phyloP scores from a whole-genome alignment of 2,113 vertebrate genomes.

The Columbina picui region DNA sequence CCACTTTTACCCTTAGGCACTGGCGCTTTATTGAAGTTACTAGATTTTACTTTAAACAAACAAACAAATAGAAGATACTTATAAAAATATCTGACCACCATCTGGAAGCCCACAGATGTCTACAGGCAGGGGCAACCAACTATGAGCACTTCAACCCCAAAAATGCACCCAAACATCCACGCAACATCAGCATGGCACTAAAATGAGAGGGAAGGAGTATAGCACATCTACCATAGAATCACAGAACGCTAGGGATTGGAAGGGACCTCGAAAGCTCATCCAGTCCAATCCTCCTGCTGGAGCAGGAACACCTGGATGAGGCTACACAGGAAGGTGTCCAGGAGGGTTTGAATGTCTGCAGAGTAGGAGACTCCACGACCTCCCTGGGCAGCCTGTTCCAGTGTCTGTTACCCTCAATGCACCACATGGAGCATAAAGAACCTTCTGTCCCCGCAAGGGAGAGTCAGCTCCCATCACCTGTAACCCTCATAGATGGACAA shows the following conservation, averaged over 20 bases:
- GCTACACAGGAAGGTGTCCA: too few species aligned
- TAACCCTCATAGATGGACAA: not conserved
- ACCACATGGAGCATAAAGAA: fast-evolving
- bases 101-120: not conserved
- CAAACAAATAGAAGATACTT: not conserved
- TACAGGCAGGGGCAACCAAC: not conserved
- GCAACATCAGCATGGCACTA: fast-evolving
- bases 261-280: too few species aligned
- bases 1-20: not conserved
- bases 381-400: too few species aligned
- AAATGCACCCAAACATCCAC: not conserved
- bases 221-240: fast-evolving
- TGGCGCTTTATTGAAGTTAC: not conserved
- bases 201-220: not conserved
- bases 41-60: too few species aligned
- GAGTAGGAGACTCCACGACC: too few species aligned
- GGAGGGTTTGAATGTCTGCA: too few species aligned
- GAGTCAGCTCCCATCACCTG: not conserved
- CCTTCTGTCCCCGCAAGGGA: not conserved
- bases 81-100: not conserved
- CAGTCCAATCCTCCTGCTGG: too few species aligned
- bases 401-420: too few species aligned
- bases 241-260: too few species aligned
- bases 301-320: too few species aligned
- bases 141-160: not conserved